Conservation (phyloP, 2,888 invertebrate species). For the Ormyrus pomaceus region DNA sequence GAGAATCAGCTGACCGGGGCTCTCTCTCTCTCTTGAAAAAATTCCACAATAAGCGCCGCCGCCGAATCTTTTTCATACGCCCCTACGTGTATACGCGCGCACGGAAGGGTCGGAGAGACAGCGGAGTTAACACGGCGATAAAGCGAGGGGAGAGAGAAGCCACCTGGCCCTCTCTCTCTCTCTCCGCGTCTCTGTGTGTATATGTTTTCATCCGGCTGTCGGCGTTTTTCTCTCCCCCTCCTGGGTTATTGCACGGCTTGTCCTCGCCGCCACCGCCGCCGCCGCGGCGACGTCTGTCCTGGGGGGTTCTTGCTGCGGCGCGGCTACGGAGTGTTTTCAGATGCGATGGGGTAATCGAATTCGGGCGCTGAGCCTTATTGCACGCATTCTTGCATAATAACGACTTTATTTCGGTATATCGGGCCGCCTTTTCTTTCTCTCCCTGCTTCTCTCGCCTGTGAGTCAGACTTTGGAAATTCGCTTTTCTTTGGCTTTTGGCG, state of each 20-base stretch:
- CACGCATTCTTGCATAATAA: constrained; percentile 49
- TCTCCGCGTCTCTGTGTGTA: constrained; percentile 7
- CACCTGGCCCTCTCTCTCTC: constrained; percentile 47
- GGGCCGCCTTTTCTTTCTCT: too few species aligned
- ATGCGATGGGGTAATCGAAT: constrained; percentile 33
- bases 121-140: constrained; percentile 25
- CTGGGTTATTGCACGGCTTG: too few species aligned
- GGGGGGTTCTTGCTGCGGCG: constrained; percentile 4
- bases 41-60: constrained; percentile 13
- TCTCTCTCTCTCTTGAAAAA: not conserved
- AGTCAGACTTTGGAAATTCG: too few species aligned
- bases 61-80: constrained; percentile 4
- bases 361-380: not conserved
- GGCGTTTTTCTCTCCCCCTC: constrained; percentile 28
- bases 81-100: not conserved
- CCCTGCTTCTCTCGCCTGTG: too few species aligned
- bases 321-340: constrained; percentile 25
- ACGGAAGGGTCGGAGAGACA: constrained; percentile 15
- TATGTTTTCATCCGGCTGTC: constrained; percentile 48
- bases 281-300: too few species aligned
- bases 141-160: constrained; percentile 7
- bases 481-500: too few species aligned
- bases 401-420: constrained; percentile 23
- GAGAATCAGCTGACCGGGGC: constrained; percentile 22
- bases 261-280: too few species aligned